Evolutionary conservation across 2,888 invertebrate species (phyloP).

Genomic region (Hydrotaea diabolus): DNA sequence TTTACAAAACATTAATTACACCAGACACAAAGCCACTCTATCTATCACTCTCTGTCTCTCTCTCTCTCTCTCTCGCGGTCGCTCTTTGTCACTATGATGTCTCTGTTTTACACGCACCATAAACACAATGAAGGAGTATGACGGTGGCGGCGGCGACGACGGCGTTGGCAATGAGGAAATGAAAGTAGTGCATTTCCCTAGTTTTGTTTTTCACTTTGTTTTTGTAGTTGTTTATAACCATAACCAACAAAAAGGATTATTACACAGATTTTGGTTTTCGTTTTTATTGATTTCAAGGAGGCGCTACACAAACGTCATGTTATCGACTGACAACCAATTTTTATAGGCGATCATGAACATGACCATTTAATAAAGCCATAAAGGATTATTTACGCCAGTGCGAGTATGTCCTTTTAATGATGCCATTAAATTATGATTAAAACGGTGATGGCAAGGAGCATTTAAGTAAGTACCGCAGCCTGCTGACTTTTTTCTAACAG

Average conservation of each 20-base stretch:
- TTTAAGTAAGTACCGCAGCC: not conserved
- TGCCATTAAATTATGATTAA: conserved; percentile 14
- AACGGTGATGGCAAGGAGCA: too few species aligned
- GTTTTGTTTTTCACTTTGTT: not conserved
- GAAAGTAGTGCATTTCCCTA: not conserved
- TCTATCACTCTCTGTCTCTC: too few species aligned
- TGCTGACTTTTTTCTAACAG: not conserved
- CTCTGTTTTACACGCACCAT: not conserved
- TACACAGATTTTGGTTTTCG: conserved; percentile 8
- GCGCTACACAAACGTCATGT: too few species aligned
- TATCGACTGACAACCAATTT: not conserved
- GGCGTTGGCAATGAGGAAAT: not conserved
- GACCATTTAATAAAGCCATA: conserved; percentile 6
- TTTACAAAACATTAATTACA: conserved; percentile 62
- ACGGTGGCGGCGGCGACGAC: not conserved
- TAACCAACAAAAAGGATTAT: conserved; percentile 20
- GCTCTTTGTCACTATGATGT: too few species aligned
- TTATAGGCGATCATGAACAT: not conserved
- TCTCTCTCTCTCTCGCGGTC: too few species aligned
- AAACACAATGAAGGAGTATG: not conserved
- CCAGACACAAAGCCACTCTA: conserved; percentile 37
- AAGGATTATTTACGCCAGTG: not conserved
- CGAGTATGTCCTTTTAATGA: conserved; percentile 7
- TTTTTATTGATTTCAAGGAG: not conserved
- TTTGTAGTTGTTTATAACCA: not conserved